A percentile compares a stretch with the other conserved stretches of the same genome.
These are phyloP conservation scores for Abscondita cerata DNA, from an alignment of 2,888 invertebrate species.

Conservation along the genomic window DNA sequence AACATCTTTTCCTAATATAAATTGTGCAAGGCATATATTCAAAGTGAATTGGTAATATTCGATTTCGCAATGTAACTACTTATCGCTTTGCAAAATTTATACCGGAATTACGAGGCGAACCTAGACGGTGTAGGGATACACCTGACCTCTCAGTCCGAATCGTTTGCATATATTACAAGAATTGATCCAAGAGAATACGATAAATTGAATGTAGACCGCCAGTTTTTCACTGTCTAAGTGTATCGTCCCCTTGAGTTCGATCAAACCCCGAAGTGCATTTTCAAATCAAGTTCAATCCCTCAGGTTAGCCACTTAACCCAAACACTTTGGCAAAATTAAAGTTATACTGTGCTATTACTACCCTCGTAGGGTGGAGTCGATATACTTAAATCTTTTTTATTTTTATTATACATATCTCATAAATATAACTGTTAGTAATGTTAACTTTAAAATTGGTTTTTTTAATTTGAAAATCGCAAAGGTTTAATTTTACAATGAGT, in stretches of 20 bases:
- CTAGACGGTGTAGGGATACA: slow-evolving; percentile 46
- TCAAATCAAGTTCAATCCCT: slow-evolving; percentile 49
- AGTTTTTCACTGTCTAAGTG: slow-evolving; percentile 56
- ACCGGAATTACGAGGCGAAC: slow-evolving; percentile 31
- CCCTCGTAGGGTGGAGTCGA: background rate
- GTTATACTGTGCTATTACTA: background rate
- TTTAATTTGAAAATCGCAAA: background rate
- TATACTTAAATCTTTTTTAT: background rate
- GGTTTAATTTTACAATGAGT: slow-evolving; percentile 15
- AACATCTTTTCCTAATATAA: too few species aligned
- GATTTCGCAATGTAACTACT: slow-evolving; percentile 17
- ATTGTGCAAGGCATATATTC: too few species aligned
- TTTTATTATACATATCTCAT: background rate
- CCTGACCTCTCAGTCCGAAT: slow-evolving; percentile 49
- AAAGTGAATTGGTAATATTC: too few species aligned
- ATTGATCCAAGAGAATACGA: slow-evolving; percentile 51
- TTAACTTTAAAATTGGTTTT: background rate
- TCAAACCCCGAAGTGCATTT: slow-evolving; percentile 53
- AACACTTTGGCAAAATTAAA: slow-evolving; percentile 32
- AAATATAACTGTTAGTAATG: background rate
- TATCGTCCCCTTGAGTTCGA: slow-evolving; percentile 53
- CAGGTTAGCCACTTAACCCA: slow-evolving; percentile 40
- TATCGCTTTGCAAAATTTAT: slow-evolving; percentile 29
- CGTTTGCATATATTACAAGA: slow-evolving; percentile 53
- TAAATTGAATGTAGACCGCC: slow-evolving; percentile 56